A percentile compares a stretch with the other conserved stretches of the same genome.
Evolutionary conservation across 2,888 invertebrate species (phyloP).

Genomic region (Callimorpha dominula): DNA sequence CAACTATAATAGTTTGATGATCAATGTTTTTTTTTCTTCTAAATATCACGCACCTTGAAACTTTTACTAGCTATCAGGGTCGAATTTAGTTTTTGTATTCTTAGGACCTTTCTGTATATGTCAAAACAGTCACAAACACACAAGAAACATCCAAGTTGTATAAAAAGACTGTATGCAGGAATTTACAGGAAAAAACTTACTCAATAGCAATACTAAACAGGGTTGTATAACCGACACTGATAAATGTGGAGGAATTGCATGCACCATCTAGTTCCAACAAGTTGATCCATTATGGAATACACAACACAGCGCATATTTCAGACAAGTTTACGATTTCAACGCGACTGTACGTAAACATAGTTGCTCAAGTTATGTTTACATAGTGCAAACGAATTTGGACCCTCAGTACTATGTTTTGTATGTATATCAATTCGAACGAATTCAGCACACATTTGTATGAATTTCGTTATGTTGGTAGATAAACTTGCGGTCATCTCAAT

Average conservation of each 20-base stretch:
- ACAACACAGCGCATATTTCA: constrained; percentile 57
- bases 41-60: too few relatives aligned
- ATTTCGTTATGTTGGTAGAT: background rate
- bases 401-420: background rate
- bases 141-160: too few relatives aligned
- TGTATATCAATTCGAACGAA: background rate
- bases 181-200: background rate
- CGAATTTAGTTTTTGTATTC: too few relatives aligned
- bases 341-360: constrained; percentile 55
- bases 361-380: constrained; percentile 30
- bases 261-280: constrained; percentile 17
- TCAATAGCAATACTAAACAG: background rate
- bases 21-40: too few relatives aligned
- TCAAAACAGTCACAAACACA: too few relatives aligned
- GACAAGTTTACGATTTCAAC: constrained; percentile 62
- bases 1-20: too few relatives aligned
- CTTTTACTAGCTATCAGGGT: too few relatives aligned
- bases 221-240: background rate
- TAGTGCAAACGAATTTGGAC: constrained; percentile 18
- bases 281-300: background rate
- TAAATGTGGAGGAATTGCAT: background rate
- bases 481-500: background rate
- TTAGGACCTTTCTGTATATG: too few relatives aligned
- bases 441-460: background rate
- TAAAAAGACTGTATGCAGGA: too few relatives aligned